phyloP scores from a whole-genome alignment of 2,797 vertebrate genomes.

The Brotula barbata region DNA sequence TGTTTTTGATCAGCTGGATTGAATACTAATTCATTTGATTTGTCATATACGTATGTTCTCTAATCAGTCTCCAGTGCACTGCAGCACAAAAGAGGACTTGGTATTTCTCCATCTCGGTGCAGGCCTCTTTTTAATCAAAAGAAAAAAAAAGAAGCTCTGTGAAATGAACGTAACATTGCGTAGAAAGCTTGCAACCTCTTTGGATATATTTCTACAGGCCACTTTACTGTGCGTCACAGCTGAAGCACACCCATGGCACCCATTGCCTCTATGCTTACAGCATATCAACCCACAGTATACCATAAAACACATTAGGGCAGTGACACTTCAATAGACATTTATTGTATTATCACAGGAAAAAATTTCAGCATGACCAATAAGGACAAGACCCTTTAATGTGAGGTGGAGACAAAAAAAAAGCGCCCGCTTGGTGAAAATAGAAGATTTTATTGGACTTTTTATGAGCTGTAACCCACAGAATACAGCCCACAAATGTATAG shows the following conservation, averaged over 20 bases:
- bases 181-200: slow-evolving; percentile 51
- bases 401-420: no score
- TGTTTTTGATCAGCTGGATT: slow-evolving; percentile 29
- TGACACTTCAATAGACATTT: slow-evolving; percentile 49
- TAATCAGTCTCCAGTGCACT: slow-evolving; percentile 24
- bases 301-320: slow-evolving; percentile 52
- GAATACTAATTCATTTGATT: slow-evolving; percentile 41
- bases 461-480: no score
- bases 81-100: slow-evolving; percentile 14
- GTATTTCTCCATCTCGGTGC: slow-evolving; percentile 15
- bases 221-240: slow-evolving; percentile 46
- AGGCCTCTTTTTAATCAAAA: slow-evolving; percentile 44
- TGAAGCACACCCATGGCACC: slow-evolving; percentile 52
- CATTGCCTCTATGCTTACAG: slow-evolving; percentile 44
- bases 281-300: slow-evolving; percentile 52
- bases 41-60: slow-evolving; percentile 20
- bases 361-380: slow-evolving; percentile 43
- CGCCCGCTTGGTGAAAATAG: no score
- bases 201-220: slow-evolving; percentile 49
- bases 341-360: slow-evolving; percentile 48
- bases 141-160: slow-evolving; percentile 35
- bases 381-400: no score
- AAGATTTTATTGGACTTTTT: no score
- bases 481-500: no score
- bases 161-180: slow-evolving; percentile 50